Evolutionary conservation across 2,888 invertebrate species (phyloP).

Genomic region (Yponomeuta evonymella): DNA sequence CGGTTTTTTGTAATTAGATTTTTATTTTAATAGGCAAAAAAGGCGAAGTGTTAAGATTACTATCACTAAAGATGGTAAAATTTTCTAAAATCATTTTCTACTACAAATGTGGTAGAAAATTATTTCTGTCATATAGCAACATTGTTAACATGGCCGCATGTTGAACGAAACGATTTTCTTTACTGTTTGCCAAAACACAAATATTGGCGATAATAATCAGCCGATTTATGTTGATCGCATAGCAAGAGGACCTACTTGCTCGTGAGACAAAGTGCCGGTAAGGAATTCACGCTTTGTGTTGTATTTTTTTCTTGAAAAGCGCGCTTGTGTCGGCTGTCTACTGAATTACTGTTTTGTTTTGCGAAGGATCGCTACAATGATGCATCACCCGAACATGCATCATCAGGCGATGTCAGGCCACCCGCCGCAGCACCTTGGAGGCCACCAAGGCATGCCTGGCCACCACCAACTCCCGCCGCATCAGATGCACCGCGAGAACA

Average conservation of each 20-base stretch:
- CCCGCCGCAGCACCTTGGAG: slow-evolving; percentile 67
- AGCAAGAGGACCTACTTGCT: slow-evolving; percentile 43
- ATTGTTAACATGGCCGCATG: slow-evolving; percentile 89
- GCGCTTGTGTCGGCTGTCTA: slow-evolving; percentile 39
- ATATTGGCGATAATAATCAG: slow-evolving; percentile 52
- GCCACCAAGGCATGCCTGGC: slow-evolving; percentile 60
- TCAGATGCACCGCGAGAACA: slow-evolving; percentile 80
- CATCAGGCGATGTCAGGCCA: slow-evolving; percentile 73
- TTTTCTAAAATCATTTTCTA: no score
- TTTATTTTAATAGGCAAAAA: no score
- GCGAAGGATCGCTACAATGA: slow-evolving; percentile 56
- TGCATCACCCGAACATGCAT: slow-evolving; percentile 77
- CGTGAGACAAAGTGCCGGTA: slow-evolving; percentile 50
- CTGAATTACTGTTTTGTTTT: slow-evolving; percentile 47
- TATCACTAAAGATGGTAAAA: no score
- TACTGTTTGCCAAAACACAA: slow-evolving; percentile 83
- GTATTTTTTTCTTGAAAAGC: slow-evolving; percentile 34
- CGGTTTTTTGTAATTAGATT: no score
- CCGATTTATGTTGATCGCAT: slow-evolving; percentile 58
- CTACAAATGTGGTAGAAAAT: not conserved
- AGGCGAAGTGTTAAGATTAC: no score
- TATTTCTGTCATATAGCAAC: slow-evolving; percentile 1
- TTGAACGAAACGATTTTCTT: slow-evolving; percentile 86
- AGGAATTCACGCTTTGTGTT: slow-evolving; percentile 25
- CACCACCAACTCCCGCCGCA: slow-evolving; percentile 81